phyloP scores from a whole-genome alignment of 2,888 invertebrate species.

The Hylaea fasciaria region DNA sequence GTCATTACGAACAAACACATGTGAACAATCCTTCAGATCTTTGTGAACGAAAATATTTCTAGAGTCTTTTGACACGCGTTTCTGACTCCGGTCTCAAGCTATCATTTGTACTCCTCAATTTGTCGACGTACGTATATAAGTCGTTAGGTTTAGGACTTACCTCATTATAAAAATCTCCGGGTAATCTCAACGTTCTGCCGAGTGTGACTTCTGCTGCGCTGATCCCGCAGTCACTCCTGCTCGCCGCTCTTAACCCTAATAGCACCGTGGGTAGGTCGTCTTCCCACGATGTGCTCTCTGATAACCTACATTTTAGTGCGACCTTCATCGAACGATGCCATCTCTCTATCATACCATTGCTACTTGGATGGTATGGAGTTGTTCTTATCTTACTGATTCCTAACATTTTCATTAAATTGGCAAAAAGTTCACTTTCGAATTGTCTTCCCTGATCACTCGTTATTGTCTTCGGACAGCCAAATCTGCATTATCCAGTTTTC shows the following conservation, averaged over 20 bases:
- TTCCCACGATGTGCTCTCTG: slow-evolving; percentile 18
- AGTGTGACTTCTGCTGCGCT: slow-evolving; percentile 34
- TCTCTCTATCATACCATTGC: slow-evolving; percentile 39
- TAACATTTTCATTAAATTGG: slow-evolving; percentile 32
- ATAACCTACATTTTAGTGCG: slow-evolving; percentile 28
- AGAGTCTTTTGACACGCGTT: neutral
- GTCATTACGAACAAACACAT: no score
- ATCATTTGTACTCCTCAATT: neutral
- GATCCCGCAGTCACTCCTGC: slow-evolving; percentile 28
- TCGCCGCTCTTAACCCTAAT: slow-evolving; percentile 35
- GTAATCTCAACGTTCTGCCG: slow-evolving; percentile 30
- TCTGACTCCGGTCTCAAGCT: neutral
- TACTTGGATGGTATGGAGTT: slow-evolving; percentile 27
- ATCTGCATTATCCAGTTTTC: slow-evolving; percentile 40
- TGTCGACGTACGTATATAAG: neutral
- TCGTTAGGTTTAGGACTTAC: neutral
- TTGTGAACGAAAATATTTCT: no score
- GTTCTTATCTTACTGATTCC: slow-evolving; percentile 34
- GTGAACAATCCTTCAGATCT: no score
- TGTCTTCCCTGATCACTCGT: slow-evolving; percentile 41
- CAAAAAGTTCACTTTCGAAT: slow-evolving; percentile 39
- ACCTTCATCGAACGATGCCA: slow-evolving; percentile 41
- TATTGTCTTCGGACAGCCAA: no score
- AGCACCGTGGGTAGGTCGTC: slow-evolving; percentile 32
- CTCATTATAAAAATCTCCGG: slow-evolving; percentile 11